phyloP scores from a whole-genome alignment of 2,888 invertebrate species.

The Heliconius cydno region DNA sequence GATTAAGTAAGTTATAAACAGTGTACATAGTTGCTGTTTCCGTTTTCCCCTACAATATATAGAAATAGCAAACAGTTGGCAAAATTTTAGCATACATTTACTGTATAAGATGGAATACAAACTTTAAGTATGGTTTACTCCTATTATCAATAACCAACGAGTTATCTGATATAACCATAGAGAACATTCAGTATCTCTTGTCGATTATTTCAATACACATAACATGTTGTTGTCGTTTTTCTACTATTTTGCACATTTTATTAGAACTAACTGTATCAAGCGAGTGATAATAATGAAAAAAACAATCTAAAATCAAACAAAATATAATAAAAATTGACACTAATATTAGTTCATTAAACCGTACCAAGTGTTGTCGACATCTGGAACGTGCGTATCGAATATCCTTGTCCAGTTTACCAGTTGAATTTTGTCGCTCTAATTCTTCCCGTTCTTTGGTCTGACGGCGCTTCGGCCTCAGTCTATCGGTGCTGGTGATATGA shows the following conservation, averaged over 20 bases:
- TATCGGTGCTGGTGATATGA: slow-evolving; percentile 71
- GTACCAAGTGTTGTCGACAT: slow-evolving; percentile 72
- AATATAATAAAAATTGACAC: slow-evolving; percentile 33
- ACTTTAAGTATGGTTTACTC: neutral
- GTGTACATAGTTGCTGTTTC: slow-evolving; percentile 53
- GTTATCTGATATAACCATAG: slow-evolving; percentile 49
- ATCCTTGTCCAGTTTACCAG: slow-evolving; percentile 73
- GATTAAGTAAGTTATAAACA: slow-evolving; percentile 47
- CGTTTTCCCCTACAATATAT: slow-evolving; percentile 54
- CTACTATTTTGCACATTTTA: neutral
- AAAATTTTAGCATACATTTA: neutral
- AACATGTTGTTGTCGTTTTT: neutral
- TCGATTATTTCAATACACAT: slow-evolving; percentile 16
- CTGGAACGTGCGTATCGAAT: slow-evolving; percentile 78
- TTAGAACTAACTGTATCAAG: neutral
- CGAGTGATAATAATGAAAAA: slow-evolving; percentile 1
- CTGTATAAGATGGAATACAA: slow-evolving; percentile 5
- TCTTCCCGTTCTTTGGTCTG: slow-evolving; percentile 71
- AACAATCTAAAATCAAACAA: neutral
- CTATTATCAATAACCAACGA: slow-evolving; percentile 39
- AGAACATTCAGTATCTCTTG: slow-evolving; percentile 39
- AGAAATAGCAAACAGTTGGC: slow-evolving; percentile 54
- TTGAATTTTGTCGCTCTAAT: slow-evolving; percentile 82
- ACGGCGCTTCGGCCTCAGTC: slow-evolving; percentile 56
- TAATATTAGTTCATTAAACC: slow-evolving; percentile 58